Percentiles rank a stretch among this genome's conserved stretches.
Evolutionary conservation across 2,113 vertebrate genomes (phyloP).

Genomic region (Amia ocellicauda): DNA sequence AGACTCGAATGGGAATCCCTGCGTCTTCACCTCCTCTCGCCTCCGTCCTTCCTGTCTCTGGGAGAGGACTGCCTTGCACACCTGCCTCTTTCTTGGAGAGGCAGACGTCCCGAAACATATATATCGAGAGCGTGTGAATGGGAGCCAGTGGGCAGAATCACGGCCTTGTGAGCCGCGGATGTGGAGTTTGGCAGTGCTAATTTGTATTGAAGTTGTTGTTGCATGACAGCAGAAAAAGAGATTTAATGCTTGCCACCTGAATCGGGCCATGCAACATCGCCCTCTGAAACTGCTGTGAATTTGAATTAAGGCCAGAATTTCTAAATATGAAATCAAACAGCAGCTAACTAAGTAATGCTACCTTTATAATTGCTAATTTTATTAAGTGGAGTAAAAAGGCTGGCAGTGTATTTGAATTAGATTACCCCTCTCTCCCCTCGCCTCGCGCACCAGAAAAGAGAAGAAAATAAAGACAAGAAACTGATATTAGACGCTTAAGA

Average conservation of each 20-base stretch:
- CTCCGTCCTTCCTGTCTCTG: no score
- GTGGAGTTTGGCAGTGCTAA: conserved; percentile 77
- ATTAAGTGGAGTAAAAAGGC: no score
- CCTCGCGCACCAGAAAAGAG: no score
- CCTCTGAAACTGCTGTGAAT: conserved; percentile 79
- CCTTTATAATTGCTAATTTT: no score
- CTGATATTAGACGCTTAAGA: conserved; percentile 47
- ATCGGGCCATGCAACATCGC: conserved; percentile 75
- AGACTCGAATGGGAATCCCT: no score
- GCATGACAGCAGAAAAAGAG: conserved; percentile 79
- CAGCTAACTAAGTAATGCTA: no score
- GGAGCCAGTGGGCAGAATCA: conserved; percentile 71
- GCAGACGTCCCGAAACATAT: conserved; percentile 38
- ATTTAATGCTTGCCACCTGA: conserved; percentile 84
- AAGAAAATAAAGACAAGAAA: conserved; percentile 37
- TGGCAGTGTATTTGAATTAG: no score
- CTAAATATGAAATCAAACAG: conserved; percentile 70
- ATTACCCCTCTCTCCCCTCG: no score
- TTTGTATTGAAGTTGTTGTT: conserved; percentile 83
- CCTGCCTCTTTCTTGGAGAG: conserved; percentile 46
- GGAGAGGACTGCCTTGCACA: background rate
- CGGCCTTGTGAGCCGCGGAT: conserved; percentile 71
- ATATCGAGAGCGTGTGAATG: conserved; percentile 56
- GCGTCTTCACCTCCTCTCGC: no score
- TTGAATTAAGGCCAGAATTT: conserved; percentile 80